Evolutionary conservation across 2,797 vertebrate genomes (phyloP).

Genomic region (Lutra lutra): DNA sequence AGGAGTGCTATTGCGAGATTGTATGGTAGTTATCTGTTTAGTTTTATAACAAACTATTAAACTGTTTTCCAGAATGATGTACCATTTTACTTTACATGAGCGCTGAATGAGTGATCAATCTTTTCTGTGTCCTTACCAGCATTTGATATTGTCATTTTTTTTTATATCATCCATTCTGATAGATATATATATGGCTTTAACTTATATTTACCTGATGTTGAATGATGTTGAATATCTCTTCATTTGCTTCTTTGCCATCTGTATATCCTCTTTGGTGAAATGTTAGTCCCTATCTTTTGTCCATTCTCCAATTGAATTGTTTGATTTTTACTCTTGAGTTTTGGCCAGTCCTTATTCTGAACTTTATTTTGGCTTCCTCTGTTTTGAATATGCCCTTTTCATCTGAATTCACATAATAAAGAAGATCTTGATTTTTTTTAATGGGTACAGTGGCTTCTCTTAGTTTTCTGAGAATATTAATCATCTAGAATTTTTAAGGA

Average conservation of each 20-base stretch:
- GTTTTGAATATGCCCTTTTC: not conserved
- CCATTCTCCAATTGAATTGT: not conserved
- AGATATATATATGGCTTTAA: not conserved
- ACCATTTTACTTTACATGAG: not conserved
- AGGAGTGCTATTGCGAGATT: not conserved
- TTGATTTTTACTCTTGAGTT: not conserved
- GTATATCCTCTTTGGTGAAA: not conserved
- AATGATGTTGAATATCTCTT: not conserved
- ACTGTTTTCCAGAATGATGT: not conserved
- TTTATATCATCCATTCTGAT: not conserved
- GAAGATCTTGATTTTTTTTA: not conserved
- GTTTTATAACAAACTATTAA: not conserved
- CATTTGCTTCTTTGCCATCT: not conserved
- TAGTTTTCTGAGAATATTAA: not conserved
- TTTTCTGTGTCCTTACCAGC: not conserved
- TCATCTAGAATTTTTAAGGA: not conserved
- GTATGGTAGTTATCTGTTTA: not conserved
- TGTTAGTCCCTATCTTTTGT: not conserved
- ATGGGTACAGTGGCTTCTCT: not conserved
- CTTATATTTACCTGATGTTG: not conserved
- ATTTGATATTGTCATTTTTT: not conserved
- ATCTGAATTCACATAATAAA: not conserved
- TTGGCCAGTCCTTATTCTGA: conserved; percentile 1
- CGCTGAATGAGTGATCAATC: not conserved
- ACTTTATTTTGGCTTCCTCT: not conserved